Percentiles rank a stretch among this genome's conserved stretches.
These are phyloP conservation scores for Alouatta palliata DNA, from an alignment of 2,113 vertebrate genomes.

Conservation along the genomic window DNA sequence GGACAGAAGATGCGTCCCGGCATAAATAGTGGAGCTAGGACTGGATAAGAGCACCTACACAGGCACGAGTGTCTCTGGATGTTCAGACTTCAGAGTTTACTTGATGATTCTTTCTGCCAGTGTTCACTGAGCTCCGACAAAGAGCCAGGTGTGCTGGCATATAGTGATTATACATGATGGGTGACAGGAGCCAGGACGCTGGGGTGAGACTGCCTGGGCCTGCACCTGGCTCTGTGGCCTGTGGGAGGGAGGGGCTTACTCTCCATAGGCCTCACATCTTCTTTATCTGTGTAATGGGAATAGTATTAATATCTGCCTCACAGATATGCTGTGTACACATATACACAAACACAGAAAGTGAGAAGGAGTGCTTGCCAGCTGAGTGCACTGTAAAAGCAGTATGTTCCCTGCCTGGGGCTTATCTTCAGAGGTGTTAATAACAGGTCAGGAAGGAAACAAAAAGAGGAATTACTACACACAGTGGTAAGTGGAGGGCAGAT, in stretches of 20 bases:
- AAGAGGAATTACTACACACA: not conserved
- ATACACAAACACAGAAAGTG: not conserved
- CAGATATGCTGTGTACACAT: too few relatives aligned
- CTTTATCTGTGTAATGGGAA: not conserved
- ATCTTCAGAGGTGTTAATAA: not conserved
- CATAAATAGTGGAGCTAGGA: not conserved
- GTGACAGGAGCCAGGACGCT: not conserved
- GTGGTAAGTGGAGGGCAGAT: not conserved
- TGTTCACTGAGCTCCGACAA: not conserved
- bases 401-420: not conserved
- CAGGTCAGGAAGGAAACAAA: not conserved
- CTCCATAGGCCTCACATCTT: not conserved
- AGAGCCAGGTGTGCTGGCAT: not conserved
- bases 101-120: not conserved
- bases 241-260: not conserved
- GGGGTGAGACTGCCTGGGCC: not conserved
- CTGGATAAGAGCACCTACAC: too few relatives aligned
- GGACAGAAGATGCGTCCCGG: too few relatives aligned
- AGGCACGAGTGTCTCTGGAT: not conserved
- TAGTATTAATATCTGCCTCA: too few relatives aligned
- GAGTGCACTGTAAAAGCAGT: not conserved
- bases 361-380: not conserved
- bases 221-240: not conserved
- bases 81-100: not conserved
- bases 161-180: not conserved